These are phyloP conservation scores for Drosophila repletoides DNA, from an alignment of 1,140 invertebrate species.

Conservation along the genomic window DNA sequence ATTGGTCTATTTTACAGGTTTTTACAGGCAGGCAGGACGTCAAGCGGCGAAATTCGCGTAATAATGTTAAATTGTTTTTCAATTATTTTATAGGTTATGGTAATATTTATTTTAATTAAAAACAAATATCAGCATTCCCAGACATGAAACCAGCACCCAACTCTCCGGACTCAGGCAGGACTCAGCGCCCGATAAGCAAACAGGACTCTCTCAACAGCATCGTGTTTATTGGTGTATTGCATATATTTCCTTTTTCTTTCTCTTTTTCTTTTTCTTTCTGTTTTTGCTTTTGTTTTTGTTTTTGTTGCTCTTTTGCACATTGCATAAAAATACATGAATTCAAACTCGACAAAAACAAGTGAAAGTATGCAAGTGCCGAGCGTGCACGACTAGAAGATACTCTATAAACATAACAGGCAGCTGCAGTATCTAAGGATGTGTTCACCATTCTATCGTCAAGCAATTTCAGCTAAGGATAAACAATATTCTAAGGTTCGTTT, in stretches of 20 bases:
- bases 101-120: constrained; percentile 82
- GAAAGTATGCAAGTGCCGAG: too few relatives aligned
- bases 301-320: constrained; percentile 16
- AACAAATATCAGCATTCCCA: constrained; percentile 62
- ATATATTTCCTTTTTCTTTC: constrained; percentile 4
- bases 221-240: constrained; percentile 6
- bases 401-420: too few relatives aligned
- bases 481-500: too few relatives aligned
- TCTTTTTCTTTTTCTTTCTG: constrained; percentile 16
- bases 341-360: constrained; percentile 14
- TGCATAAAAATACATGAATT: constrained; percentile 8
- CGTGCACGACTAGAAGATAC: too few relatives aligned
- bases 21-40: background rate
- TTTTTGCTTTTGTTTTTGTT: constrained; percentile 3
- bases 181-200: too few relatives aligned
- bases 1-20: too few relatives aligned
- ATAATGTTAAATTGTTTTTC: constrained; percentile 81
- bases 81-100: constrained; percentile 80
- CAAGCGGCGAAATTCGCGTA: constrained; percentile 18
- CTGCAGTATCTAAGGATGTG: too few relatives aligned
- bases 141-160: constrained; percentile 23
- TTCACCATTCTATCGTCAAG: too few relatives aligned
- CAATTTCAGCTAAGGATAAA: too few relatives aligned
- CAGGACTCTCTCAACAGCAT: too few relatives aligned
- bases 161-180: constrained; percentile 8